Conservation (phyloP, 2,888 invertebrate genomes). For the Taphrorychus bicolor region DNA sequence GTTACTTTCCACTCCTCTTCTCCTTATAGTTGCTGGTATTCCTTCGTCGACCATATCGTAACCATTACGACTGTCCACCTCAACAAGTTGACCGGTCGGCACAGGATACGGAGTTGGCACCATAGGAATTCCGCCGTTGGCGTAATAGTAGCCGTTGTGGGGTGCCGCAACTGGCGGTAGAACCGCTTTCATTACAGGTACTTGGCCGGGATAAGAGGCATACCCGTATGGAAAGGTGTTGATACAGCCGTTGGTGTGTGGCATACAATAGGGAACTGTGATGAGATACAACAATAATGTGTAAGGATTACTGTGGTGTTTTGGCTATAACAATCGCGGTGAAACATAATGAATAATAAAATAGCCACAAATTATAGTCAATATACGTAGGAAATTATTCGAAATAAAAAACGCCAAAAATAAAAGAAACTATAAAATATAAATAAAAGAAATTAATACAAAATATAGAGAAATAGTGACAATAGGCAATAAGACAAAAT, state of each 20-base stretch:
- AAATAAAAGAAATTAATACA: no score
- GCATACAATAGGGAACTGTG: constrained; percentile 34
- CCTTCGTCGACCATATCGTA: constrained; percentile 52
- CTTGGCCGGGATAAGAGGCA: constrained; percentile 44
- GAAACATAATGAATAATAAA: no score
- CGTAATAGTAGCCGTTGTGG: constrained; percentile 49
- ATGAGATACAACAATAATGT: no score
- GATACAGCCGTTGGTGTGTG: constrained; percentile 40
- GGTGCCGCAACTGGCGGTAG: constrained; percentile 19
- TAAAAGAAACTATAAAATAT: no score
- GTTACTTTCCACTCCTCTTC: constrained; percentile 32
- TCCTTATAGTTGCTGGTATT: constrained; percentile 41
- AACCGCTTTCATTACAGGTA: constrained; percentile 44
- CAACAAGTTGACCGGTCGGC: constrained; percentile 73
- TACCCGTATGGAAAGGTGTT: constrained; percentile 40
- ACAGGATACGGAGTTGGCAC: constrained; percentile 58
- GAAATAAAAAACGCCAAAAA: no score
- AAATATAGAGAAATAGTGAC: no score
- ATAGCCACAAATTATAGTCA: no score
- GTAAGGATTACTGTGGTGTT: no score
- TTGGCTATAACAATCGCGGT: no score
- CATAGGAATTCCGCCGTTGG: constrained; percentile 55
- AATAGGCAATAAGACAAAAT: no score
- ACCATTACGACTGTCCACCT: constrained; percentile 64
- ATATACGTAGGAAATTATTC: no score